These are phyloP conservation scores for Aricia agestis DNA, from an alignment of 1,140 invertebrate species.

Conservation along the genomic window DNA sequence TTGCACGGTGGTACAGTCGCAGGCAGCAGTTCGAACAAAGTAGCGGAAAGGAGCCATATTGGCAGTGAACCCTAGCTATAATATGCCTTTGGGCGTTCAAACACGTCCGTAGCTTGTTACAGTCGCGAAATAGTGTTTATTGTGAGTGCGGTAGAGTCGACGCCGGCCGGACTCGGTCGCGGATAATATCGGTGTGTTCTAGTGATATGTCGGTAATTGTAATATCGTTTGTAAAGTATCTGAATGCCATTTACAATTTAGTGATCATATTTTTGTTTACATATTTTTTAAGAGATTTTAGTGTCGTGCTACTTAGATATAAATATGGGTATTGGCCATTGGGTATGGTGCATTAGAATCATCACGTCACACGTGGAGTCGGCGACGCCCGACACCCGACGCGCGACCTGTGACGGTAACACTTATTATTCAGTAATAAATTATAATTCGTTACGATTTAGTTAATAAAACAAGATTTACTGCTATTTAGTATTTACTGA, in stretches of 20 bases:
- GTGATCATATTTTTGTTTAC: neutral
- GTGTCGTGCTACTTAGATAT: neutral
- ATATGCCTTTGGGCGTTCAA: slow-evolving; percentile 22
- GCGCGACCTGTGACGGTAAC: neutral
- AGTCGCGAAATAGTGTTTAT: slow-evolving; percentile 17
- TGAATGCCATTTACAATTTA: neutral
- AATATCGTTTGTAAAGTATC: slow-evolving; percentile 3
- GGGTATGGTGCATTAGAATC: neutral
- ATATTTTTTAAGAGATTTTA: slow-evolving; percentile 4
- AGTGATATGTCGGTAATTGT: neutral
- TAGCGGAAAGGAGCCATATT: neutral
- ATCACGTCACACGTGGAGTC: neutral
- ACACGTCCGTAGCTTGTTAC: slow-evolving; percentile 18
- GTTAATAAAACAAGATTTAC: no score
- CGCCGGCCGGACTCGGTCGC: neutral
- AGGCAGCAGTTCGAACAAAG: neutral
- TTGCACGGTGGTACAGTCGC: no score
- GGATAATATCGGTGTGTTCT: slow-evolving; percentile 9
- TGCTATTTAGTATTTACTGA: no score
- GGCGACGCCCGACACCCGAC: no score
- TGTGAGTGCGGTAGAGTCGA: slow-evolving; percentile 2
- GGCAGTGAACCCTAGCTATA: slow-evolving; percentile 9
- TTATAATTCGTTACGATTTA: neutral
- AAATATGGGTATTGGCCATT: no score
- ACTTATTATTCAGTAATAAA: slow-evolving; percentile 9